Base-by-base conservation (phyloP, 2,888 invertebrate species). In the Folsomia candida region DNA sequence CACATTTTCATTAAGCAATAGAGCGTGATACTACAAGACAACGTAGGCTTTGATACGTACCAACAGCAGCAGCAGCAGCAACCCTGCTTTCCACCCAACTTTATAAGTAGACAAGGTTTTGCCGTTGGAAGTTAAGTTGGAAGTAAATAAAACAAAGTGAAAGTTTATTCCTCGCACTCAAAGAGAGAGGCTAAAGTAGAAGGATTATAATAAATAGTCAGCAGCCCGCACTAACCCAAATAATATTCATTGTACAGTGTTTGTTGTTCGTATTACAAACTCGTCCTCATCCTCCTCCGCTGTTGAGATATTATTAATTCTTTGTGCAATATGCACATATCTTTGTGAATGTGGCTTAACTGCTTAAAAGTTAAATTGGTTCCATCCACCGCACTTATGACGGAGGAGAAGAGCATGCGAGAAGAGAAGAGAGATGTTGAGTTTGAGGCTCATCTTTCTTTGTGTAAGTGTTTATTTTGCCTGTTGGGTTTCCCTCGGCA, bases 1-100 rank as follows among this genome's bases (percentile, higher is more conserved):
- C 61, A 26, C 61, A 61, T 61, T 61, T 61, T 28, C 61, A 61
- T 28, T 28, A 54, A 37, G 37, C 37, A 37, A 37, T 37, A 11
- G 59, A 59, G 22, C 59, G 26, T 59, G 59, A 59, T 59, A 59
- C 59, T 2, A 2, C 3, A 18, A 11, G 14, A 59, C 59, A 59
- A 59, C 37, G 37, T 37, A 14, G 14, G 14, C 4, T n/a, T n/a
- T n/a, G n/a, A n/a, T n/a, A n/a, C n/a, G n/a, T n/a, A n/a, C n/a
- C n/a, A n/a, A n/a, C n/a, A n/a, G n/a, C n/a, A n/a, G n/a, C n/a
- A n/a, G n/a, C n/a, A n/a, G n/a, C n/a, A n/a, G n/a, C n/a, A n/a
- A n/a, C n/a, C n/a, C n/a, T n/a, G n/a, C n/a, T n/a, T n/a, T n/a
- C n/a, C n/a, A n/a, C n/a, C n/a, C n/a, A n/a, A n/a, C n/a, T n/a